These are phyloP conservation scores for Dreissena polymorpha DNA, from an alignment of 1,140 invertebrate genomes.

Conservation along the genomic window DNA sequence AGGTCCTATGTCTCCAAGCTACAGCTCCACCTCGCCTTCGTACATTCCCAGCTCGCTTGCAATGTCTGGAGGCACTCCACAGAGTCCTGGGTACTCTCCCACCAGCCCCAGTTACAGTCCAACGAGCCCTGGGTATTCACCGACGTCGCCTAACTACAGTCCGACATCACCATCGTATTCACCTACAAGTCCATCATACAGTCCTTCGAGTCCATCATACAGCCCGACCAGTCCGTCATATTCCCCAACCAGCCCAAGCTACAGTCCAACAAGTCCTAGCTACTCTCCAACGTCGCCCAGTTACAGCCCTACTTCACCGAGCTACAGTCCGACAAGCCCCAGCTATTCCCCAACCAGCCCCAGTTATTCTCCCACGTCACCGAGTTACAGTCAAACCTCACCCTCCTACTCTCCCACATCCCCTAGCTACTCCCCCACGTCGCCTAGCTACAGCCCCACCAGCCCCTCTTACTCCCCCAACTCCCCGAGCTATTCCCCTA, in stretches of 20 bases:
- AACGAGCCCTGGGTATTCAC: slow-evolving; percentile 87
- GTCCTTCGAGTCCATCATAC: slow-evolving; percentile 80
- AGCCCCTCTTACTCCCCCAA: slow-evolving; percentile 82
- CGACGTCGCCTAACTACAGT: slow-evolving; percentile 86
- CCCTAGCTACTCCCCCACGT: slow-evolving; percentile 79
- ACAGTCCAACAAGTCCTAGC: slow-evolving; percentile 84
- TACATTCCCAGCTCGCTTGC: slow-evolving; percentile 76
- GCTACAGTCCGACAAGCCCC: too few species aligned
- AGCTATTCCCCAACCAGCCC: too few species aligned
- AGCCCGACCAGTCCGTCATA: slow-evolving; percentile 88
- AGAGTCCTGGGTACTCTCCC: slow-evolving; percentile 79
- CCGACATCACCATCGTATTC: slow-evolving; percentile 88
- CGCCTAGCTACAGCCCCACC: slow-evolving; percentile 88
- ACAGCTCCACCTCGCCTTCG: slow-evolving; percentile 86
- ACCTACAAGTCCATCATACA: slow-evolving; percentile 87
- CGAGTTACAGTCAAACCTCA: slow-evolving; percentile 85
- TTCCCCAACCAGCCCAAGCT: slow-evolving; percentile 82
- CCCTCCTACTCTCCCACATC: slow-evolving; percentile 79
- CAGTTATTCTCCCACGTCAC: slow-evolving; percentile 87
- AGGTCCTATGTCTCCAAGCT: slow-evolving; percentile 86
- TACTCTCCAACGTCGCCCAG: slow-evolving; percentile 86
- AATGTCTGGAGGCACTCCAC: slow-evolving; percentile 81
- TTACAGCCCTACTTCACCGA: too few species aligned
- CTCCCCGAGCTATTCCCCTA: slow-evolving; percentile 84
- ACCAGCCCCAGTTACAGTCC: slow-evolving; percentile 87